phyloP scores from a whole-genome alignment of 2,797 vertebrate species.

The Coregonus suidteri region DNA sequence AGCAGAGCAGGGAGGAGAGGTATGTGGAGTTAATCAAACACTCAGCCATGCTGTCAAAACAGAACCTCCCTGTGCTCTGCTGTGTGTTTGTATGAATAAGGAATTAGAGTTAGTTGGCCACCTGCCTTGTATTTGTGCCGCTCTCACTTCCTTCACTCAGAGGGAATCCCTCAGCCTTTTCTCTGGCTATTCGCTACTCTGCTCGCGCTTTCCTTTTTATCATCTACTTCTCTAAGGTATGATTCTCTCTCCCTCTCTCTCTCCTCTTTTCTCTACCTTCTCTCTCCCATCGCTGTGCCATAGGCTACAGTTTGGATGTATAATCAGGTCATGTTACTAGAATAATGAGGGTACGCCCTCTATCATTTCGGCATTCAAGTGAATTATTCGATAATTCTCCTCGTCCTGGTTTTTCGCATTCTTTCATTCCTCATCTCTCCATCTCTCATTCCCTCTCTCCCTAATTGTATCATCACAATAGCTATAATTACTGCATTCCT shows the following conservation, averaged over 20 bases:
- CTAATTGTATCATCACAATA: conserved; percentile 7
- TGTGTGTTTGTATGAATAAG: background rate
- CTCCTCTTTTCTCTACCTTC: background rate
- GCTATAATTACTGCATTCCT: conserved; percentile 8
- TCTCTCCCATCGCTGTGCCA: background rate
- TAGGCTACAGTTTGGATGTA: background rate
- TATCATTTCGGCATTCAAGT: background rate
- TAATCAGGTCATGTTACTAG: background rate
- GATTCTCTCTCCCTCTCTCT: background rate
- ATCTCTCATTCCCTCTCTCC: background rate
- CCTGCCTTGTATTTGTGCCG: background rate
- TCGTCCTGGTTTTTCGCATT: background rate
- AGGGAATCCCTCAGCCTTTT: conserved; percentile 26
- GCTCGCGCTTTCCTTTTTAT: background rate
- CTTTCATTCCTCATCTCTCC: background rate
- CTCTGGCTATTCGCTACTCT: background rate
- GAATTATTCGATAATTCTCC: background rate
- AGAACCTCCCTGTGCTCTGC: background rate
- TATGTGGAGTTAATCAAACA: conserved; percentile 22
- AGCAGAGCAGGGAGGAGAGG: background rate
- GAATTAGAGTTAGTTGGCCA: background rate
- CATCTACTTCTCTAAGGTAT: background rate
- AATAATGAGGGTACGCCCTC: background rate
- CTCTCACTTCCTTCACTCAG: background rate
- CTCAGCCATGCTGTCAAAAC: background rate